Conservation (phyloP, 2,113 vertebrate genomes). For the Rynchops niger region DNA sequence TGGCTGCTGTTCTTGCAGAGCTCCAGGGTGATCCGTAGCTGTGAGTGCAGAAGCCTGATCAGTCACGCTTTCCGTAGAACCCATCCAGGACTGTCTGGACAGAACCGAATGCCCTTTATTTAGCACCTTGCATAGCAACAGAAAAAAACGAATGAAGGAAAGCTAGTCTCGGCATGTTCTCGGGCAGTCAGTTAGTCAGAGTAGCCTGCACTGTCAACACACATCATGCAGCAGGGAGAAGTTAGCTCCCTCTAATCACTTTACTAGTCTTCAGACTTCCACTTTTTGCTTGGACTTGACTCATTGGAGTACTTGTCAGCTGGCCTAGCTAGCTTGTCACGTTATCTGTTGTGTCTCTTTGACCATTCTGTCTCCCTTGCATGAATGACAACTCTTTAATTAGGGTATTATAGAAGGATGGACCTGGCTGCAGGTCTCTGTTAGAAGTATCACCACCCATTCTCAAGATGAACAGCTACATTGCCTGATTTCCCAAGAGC, state of each 20-base stretch:
- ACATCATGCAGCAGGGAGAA: not conserved
- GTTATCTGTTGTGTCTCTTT: not conserved
- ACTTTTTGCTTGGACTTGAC: not conserved
- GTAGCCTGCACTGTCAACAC: not conserved
- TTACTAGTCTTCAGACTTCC: not conserved
- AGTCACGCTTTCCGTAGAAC: not conserved
- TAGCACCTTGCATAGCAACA: not conserved
- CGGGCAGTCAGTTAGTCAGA: not conserved
- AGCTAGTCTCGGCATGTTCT: not conserved
- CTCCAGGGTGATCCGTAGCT: not conserved
- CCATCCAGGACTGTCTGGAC: not conserved
- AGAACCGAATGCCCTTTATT: not conserved
- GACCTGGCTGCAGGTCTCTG: not conserved
- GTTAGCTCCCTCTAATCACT: not conserved
- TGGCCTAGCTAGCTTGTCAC: not conserved
- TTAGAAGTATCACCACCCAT: not conserved
- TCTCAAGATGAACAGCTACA: not conserved
- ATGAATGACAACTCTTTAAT: conserved; percentile 49
- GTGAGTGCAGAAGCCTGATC: not conserved
- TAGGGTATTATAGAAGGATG: conserved; percentile 9
- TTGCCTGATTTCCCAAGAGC: not conserved
- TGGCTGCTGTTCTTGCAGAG: not conserved
- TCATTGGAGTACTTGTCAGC: not conserved
- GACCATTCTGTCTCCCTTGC: not conserved
- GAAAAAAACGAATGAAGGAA: not conserved